Base-by-base conservation (phyloP, 2,888 invertebrate genomes). In the Netelia melanura region DNA sequence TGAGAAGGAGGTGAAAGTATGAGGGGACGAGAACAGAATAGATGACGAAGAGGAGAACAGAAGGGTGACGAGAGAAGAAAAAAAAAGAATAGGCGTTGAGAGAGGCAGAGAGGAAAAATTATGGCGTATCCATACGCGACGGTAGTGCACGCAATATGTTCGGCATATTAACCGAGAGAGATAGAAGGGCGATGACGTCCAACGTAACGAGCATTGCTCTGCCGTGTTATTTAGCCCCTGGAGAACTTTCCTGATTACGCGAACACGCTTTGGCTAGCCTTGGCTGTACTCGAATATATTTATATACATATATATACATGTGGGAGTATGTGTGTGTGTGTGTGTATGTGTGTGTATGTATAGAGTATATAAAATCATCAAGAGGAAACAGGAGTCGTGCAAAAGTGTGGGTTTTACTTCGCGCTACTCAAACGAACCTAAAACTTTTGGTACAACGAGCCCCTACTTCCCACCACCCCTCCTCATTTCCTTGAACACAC, bases 221-320 rank as follows among this genome's bases (percentile, higher is more conserved):
- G 64, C n/a, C 62, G 48, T 76, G 76, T 81, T 81, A 81, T 76
- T 81, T 64, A 62, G 76, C 70, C 21, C 38, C 56, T 21, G 62
- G 70, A 38, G 44, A 81, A 76, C 76, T 81, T 81, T 43, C 30
- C 76, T 81, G 81, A 81, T 81, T 81, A 76, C 68, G 70, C 68
- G 70, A 56, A 70, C 76, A 70, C 68, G 70, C 25, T 30, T 25
- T 38, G 48, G 48, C 10, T 48, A 14, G 48, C 2, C 14, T 48
- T 10, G 9, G 6, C 11, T 2, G 11, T 48, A 14, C 48, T 11
- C 48, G 48, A 11, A 38, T 58, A 61, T 67, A 75, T 44, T 44
- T 25, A 10, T 54, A 54, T 71, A 21, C 38, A 6, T 17, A 23
- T 54, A 68, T 68, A 75, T 23, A 38, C 17, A 17, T 17, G 17